Evolutionary conservation across 2,888 invertebrate genomes (phyloP).

Genomic region (Drosophila putrida): DNA sequence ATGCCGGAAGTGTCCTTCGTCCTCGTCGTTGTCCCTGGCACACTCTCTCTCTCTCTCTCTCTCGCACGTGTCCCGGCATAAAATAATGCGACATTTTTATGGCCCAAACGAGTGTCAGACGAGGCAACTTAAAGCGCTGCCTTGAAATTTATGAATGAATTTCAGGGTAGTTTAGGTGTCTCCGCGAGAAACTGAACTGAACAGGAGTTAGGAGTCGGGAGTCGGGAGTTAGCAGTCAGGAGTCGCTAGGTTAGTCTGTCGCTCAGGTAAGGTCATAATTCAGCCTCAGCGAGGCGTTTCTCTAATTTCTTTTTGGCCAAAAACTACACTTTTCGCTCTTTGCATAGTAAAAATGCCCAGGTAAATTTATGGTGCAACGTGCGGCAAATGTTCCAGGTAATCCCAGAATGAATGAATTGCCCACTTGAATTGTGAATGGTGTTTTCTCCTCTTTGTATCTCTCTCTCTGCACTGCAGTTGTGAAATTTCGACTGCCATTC

Average conservation of each 20-base stretch:
- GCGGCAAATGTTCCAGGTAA: slow-evolving; percentile 59
- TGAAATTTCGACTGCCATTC: slow-evolving; percentile 13
- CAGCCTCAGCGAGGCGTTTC: slow-evolving; percentile 51
- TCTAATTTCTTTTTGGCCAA: slow-evolving; percentile 50
- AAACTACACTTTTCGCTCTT: slow-evolving; percentile 52
- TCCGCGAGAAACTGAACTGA: background rate
- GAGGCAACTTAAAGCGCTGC: slow-evolving; percentile 68
- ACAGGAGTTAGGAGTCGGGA: background rate
- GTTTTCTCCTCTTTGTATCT: background rate
- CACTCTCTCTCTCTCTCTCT: background rate
- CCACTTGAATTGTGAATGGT: slow-evolving; percentile 45
- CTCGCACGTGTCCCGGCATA: slow-evolving; percentile 67
- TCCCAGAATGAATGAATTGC: slow-evolving; percentile 76
- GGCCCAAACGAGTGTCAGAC: slow-evolving; percentile 68
- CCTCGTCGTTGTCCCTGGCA: slow-evolving; percentile 16
- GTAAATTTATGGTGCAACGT: slow-evolving; percentile 70
- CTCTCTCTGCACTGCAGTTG: slow-evolving; percentile 2
- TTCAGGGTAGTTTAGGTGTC: slow-evolving; percentile 31
- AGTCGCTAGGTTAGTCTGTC: slow-evolving; percentile 3
- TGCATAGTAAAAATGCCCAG: slow-evolving; percentile 63
- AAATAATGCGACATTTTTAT: slow-evolving; percentile 79
- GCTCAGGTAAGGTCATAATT: slow-evolving; percentile 71
- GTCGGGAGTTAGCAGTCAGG: background rate
- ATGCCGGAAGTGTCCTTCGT: slow-evolving; percentile 77
- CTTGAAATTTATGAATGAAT: slow-evolving; percentile 75